A percentile compares a stretch with the other conserved stretches of the same genome.
Conservation (phyloP, 2,797 vertebrate species). For the Euphonia xanthogaster region DNA sequence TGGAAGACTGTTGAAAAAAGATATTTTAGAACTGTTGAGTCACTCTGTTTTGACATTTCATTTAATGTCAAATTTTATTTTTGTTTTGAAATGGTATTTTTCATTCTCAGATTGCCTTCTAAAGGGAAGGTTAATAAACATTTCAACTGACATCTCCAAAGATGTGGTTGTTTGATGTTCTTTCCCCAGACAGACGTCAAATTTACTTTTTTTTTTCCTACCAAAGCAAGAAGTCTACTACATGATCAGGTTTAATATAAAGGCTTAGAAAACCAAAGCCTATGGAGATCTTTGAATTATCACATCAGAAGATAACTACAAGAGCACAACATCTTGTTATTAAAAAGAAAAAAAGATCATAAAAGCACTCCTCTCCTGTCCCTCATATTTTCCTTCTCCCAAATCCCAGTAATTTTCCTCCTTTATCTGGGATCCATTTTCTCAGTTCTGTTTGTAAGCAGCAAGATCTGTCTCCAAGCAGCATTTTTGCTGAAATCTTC, state of each 20-base stretch:
- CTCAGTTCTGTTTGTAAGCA: background rate
- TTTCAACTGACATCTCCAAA: background rate
- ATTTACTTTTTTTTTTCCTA: background rate
- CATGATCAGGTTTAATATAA: background rate
- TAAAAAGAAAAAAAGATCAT: background rate
- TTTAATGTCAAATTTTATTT: conserved; percentile 56
- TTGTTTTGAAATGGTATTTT: conserved; percentile 46
- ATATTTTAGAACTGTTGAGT: conserved; percentile 49
- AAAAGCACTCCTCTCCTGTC: background rate
- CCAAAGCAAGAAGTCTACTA: background rate
- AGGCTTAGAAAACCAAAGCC: background rate
- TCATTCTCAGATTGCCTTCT: conserved; percentile 12
- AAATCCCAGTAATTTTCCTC: background rate
- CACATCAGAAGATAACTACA: background rate
- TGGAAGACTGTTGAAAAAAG: conserved; percentile 9
- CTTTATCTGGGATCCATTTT: background rate
- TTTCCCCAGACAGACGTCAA: background rate
- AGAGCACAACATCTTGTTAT: background rate
- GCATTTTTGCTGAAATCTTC: background rate
- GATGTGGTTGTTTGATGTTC: background rate
- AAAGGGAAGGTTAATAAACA: conserved; percentile 39
- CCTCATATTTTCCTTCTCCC: background rate
- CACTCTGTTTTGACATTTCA: conserved; percentile 55
- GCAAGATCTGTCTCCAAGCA: background rate
- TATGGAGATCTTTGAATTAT: background rate